A percentile compares a stretch with the other conserved stretches of the same genome.
Conservation (phyloP, 2,888 invertebrate species). For the Lagria hirta region DNA sequence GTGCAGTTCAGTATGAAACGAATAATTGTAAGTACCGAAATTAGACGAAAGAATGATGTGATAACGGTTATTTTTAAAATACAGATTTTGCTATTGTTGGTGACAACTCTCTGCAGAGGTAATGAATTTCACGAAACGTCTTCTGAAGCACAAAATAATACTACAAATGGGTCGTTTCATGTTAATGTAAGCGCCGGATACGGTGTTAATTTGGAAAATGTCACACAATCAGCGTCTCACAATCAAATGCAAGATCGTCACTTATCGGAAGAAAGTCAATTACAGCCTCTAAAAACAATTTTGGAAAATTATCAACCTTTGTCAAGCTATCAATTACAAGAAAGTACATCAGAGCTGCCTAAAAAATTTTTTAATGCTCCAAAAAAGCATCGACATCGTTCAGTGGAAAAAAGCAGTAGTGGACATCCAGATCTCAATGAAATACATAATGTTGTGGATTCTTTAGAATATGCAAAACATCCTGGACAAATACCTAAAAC, state of each 20-base stretch:
- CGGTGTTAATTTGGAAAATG: conserved; percentile 18
- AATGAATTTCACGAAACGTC: conserved; percentile 6
- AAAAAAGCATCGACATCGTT: conserved; percentile 5
- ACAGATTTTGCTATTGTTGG: conserved; percentile 11
- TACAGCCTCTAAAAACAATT: no score
- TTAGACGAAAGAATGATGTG: no score
- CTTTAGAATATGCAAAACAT: neutral
- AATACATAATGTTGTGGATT: conserved; percentile 4
- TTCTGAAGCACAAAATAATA: conserved; percentile 2
- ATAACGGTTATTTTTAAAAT: neutral
- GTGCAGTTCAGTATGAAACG: conserved; percentile 14
- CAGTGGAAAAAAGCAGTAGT: conserved; percentile 5
- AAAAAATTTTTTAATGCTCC: conserved; percentile 9
- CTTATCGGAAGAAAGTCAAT: conserved; percentile 7
- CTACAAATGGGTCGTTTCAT: conserved; percentile 11
- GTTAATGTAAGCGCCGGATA: conserved; percentile 21
- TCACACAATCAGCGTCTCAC: conserved; percentile 1
- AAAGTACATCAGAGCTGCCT: conserved; percentile 11
- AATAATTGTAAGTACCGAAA: conserved; percentile 11
- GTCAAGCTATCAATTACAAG: conserved; percentile 12
- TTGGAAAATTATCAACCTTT: neutral
- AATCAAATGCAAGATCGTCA: no score
- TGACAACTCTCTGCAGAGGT: conserved; percentile 4
- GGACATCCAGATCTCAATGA: conserved; percentile 2
- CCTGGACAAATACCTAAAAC: conserved; percentile 3